Evolutionary conservation across 1,140 invertebrate species (phyloP).

Genomic region (Chymomyza costata): DNA sequence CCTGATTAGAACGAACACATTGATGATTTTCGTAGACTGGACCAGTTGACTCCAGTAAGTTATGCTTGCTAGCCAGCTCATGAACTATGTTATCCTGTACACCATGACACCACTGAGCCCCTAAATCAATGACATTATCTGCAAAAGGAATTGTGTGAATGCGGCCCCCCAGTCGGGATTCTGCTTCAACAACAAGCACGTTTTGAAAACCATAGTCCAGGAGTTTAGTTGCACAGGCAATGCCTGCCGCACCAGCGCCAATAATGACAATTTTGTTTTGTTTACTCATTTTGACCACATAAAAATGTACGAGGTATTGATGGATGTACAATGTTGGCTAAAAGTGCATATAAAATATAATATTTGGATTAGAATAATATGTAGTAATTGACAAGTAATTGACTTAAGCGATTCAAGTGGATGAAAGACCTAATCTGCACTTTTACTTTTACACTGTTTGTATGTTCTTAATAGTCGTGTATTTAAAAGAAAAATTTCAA

Average conservation of each 20-base stretch:
- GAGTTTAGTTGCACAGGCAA: slow-evolving; percentile 79
- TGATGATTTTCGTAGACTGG: slow-evolving; percentile 62
- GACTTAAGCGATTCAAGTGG: too few relatives aligned
- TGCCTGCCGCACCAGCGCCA: slow-evolving; percentile 79
- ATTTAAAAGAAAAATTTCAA: too few relatives aligned
- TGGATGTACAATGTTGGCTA: slow-evolving; percentile 16
- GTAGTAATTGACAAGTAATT: too few relatives aligned
- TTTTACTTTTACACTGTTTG: too few relatives aligned
- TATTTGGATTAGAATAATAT: too few relatives aligned
- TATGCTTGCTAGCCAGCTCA: slow-evolving; percentile 79
- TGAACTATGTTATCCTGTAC: slow-evolving; percentile 84
- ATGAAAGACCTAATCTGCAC: too few relatives aligned
- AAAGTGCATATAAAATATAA: slow-evolving; percentile 19
- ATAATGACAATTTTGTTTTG: slow-evolving; percentile 77
- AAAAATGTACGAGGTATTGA: not conserved
- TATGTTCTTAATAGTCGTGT: too few relatives aligned
- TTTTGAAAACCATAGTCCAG: slow-evolving; percentile 78
- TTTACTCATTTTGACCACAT: slow-evolving; percentile 34
- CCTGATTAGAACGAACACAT: slow-evolving; percentile 74
- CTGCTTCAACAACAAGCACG: slow-evolving; percentile 81
- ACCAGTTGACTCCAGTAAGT: slow-evolving; percentile 76
- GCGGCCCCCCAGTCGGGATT: slow-evolving; percentile 83
- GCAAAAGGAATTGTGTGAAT: slow-evolving; percentile 80
- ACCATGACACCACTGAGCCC: slow-evolving; percentile 88
- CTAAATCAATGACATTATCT: slow-evolving; percentile 83